Evolutionary conservation across 2,797 vertebrate species (phyloP).

Genomic region (Sarcoramphus papa): DNA sequence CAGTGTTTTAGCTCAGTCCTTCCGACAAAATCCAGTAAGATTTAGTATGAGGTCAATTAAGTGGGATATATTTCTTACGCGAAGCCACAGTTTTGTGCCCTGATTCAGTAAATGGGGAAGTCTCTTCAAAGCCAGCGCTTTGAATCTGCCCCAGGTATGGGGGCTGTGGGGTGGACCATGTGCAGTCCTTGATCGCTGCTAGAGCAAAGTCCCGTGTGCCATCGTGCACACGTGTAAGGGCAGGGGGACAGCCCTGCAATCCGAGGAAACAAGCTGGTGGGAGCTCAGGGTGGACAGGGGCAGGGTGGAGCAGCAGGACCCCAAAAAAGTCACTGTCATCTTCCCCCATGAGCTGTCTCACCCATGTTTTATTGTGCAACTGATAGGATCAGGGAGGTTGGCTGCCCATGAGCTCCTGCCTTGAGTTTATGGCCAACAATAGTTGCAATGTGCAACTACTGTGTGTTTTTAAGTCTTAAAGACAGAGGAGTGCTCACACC

Average conservation of each 20-base stretch:
- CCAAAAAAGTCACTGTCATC: background rate
- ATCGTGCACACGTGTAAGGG: background rate
- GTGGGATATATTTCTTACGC: background rate
- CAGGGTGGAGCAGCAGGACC: background rate
- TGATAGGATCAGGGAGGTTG: background rate
- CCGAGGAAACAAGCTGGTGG: background rate
- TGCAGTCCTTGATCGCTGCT: background rate
- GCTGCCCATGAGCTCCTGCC: background rate
- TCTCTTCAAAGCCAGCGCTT: background rate
- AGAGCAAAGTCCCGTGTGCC: accelerated
- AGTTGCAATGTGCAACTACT: background rate
- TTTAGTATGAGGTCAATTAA: constrained; percentile 16
- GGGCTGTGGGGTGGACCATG: background rate
- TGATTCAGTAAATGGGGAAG: background rate
- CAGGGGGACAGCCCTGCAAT: background rate
- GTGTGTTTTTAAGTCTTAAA: background rate
- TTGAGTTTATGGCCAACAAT: background rate
- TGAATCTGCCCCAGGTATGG: background rate
- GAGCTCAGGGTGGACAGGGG: background rate
- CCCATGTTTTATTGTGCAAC: background rate
- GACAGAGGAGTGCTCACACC: background rate
- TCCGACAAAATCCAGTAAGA: constrained; percentile 9
- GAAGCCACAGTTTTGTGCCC: background rate
- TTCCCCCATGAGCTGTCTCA: background rate
- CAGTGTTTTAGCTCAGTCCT: constrained; percentile 15